Conservation (phyloP, 2,888 invertebrate species). For the Mythimna impura region DNA sequence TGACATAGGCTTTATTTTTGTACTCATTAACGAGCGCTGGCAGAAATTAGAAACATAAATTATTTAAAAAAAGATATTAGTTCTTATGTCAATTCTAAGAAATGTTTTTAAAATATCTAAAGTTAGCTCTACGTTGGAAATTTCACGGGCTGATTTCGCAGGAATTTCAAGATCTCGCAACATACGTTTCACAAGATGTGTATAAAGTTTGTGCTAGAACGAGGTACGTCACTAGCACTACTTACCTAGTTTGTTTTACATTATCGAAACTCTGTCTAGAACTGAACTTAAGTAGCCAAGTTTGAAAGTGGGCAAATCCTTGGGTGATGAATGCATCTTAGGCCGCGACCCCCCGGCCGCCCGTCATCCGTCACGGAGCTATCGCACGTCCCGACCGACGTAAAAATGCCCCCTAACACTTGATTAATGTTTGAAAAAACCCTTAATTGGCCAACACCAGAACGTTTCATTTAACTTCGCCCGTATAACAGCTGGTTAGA, state of each 20-base stretch:
- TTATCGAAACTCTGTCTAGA: slow-evolving; percentile 20
- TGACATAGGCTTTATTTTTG: too few relatives aligned
- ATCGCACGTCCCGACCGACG: slow-evolving; percentile 78
- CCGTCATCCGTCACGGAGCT: slow-evolving; percentile 82
- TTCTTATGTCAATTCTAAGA: not conserved
- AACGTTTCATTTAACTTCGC: slow-evolving; percentile 83
- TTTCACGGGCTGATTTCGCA: not conserved
- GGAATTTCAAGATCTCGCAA: not conserved
- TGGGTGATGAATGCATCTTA: slow-evolving; percentile 81
- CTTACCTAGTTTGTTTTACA: not conserved
- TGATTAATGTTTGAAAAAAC: slow-evolving; percentile 89
- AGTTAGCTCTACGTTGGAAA: not conserved
- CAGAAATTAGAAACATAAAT: too few relatives aligned
- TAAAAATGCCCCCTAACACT: slow-evolving; percentile 86
- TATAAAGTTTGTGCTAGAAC: not conserved
- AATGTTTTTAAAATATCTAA: not conserved
- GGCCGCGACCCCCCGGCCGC: slow-evolving; percentile 74
- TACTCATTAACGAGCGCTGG: too few relatives aligned
- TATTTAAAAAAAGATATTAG: not conserved
- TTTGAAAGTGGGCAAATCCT: slow-evolving; percentile 65
- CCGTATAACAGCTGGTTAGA: slow-evolving; percentile 78
- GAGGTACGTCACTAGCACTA: not conserved
- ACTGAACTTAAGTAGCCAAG: slow-evolving; percentile 45
- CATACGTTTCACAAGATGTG: not conserved
- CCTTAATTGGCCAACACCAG: slow-evolving; percentile 83